These are phyloP conservation scores for Sycobia sp. DNA, from an alignment of 1,140 invertebrate species.

Conservation along the genomic window DNA sequence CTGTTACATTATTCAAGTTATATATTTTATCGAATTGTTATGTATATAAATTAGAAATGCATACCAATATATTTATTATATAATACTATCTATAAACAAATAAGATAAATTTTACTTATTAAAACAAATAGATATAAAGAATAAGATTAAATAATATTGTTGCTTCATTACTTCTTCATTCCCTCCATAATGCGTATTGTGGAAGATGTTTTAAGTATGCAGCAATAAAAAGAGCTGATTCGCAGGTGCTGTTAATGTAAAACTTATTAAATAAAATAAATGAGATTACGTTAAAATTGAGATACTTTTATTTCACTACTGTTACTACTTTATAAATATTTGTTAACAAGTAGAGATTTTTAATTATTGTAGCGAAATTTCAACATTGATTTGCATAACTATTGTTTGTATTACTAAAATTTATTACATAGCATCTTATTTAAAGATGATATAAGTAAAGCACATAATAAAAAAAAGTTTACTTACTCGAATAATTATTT, in stretches of 20 bases:
- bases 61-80: slow-evolving; percentile 39
- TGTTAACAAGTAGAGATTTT: no score
- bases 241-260: slow-evolving; percentile 8
- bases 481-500: no score
- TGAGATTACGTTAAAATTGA: not conserved
- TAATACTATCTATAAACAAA: slow-evolving; percentile 12
- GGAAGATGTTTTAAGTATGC: not conserved
- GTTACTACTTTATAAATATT: not conserved
- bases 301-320: slow-evolving; percentile 6
- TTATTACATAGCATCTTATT: no score
- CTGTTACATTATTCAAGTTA: slow-evolving; percentile 2
- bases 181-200: not conserved
- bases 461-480: no score
- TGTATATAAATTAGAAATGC: slow-evolving; percentile 25
- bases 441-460: no score
- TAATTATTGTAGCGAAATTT: no score
- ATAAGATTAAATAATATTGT: no score
- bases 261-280: slow-evolving; percentile 19
- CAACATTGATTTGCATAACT: no score
- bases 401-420: no score
- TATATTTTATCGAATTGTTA: slow-evolving; percentile 10
- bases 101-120: slow-evolving; percentile 19
- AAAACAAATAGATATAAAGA: slow-evolving; percentile 2
- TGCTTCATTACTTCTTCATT: not conserved
- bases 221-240: not conserved